These are phyloP conservation scores for Eucriotettix oculatus DNA, from an alignment of 2,888 invertebrate species.

Conservation along the genomic window DNA sequence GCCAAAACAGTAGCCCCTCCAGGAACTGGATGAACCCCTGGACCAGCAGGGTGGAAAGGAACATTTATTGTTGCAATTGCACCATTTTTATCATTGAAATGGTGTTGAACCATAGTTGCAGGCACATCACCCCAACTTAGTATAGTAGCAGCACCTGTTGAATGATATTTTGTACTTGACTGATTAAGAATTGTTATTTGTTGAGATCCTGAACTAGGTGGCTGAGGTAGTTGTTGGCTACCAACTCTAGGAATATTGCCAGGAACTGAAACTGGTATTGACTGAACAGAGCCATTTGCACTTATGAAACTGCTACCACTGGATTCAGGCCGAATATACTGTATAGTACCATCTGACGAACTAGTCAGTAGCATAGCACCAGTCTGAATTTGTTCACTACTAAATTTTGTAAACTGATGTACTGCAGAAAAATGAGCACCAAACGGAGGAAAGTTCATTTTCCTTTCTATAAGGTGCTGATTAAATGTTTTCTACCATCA, in stretches of 20 bases:
- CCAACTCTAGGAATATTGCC: neutral
- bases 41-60: slow-evolving; percentile 1
- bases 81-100: slow-evolving; percentile 1
- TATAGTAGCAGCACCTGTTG: slow-evolving; percentile 2
- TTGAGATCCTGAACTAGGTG: too few species aligned
- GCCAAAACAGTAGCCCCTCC: slow-evolving; percentile 1
- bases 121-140: slow-evolving; percentile 11
- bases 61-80: slow-evolving; percentile 3
- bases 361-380: slow-evolving; percentile 10
- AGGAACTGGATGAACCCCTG: neutral
- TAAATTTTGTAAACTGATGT: slow-evolving; percentile 13
- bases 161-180: slow-evolving; percentile 1
- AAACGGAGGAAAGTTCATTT: slow-evolving; percentile 14
- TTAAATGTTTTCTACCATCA: too few species aligned
- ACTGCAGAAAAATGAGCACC: slow-evolving; percentile 12
- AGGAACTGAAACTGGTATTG: slow-evolving; percentile 6
- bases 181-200: slow-evolving; percentile 1
- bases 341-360: slow-evolving; percentile 9
- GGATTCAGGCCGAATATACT: slow-evolving; percentile 11
- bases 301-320: slow-evolving; percentile 4
- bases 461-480: neutral
- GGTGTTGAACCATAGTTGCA: slow-evolving; percentile 1
- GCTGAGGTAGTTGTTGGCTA: too few species aligned
- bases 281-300: slow-evolving; percentile 1
- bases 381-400: slow-evolving; percentile 5